A percentile compares a stretch with the other conserved stretches of the same genome.
These are phyloP conservation scores for Drosophila biarmipes DNA, from an alignment of 1,140 invertebrate genomes.

Conservation along the genomic window DNA sequence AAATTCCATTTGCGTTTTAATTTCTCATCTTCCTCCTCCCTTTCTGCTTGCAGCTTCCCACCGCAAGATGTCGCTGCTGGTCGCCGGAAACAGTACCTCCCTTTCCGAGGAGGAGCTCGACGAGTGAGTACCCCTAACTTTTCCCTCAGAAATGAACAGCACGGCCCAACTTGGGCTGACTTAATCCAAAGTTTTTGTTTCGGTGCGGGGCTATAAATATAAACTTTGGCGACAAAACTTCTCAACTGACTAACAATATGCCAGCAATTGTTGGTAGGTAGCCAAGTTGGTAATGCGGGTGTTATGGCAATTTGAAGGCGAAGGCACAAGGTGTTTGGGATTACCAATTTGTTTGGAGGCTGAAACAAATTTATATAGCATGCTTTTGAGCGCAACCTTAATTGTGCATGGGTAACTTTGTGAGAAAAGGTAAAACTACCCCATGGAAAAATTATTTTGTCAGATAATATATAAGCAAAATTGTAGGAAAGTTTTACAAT, in stretches of 20 bases:
- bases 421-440: too few species aligned
- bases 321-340: background rate
- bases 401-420: too few species aligned
- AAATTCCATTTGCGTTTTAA: conserved; percentile 53
- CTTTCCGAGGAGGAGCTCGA: conserved; percentile 86
- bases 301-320: background rate
- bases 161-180: conserved; percentile 37
- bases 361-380: background rate
- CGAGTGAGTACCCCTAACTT: conserved; percentile 84
- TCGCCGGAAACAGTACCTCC: conserved; percentile 78
- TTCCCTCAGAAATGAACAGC: conserved; percentile 35
- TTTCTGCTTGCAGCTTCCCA: conserved; percentile 38
- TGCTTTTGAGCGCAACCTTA: background rate
- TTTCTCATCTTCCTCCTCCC: conserved; percentile 16
- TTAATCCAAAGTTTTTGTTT: conserved; percentile 32
- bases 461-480: too few species aligned
- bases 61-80: conserved; percentile 73
- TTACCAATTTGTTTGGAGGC: conserved; percentile 12
- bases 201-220: conserved; percentile 16
- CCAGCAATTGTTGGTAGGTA: background rate
- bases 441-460: too few species aligned
- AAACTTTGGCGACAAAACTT: conserved; percentile 37
- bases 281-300: conserved; percentile 8
- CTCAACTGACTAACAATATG: conserved; percentile 21
- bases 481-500: too few species aligned